Percentiles rank a stretch among this genome's conserved stretches.
phyloP scores from a whole-genome alignment of 2,888 invertebrate genomes.

The Aphelenchoides bicaudatus region DNA sequence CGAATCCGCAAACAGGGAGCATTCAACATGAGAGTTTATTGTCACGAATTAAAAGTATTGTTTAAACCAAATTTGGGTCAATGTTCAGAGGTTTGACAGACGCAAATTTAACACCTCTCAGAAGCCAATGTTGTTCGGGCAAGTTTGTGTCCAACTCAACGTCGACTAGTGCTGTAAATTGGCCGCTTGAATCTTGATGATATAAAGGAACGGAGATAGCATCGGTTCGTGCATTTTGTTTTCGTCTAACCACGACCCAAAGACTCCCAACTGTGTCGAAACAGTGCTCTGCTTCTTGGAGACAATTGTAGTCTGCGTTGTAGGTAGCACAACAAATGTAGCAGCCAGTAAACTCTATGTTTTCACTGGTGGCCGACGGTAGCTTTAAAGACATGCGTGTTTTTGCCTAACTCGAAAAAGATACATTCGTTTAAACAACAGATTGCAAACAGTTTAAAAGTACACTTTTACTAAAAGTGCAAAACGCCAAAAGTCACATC shows the following conservation, averaged over 20 bases:
- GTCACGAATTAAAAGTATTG: background rate
- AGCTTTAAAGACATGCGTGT: conserved; percentile 1
- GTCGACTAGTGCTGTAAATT: conserved; percentile 16
- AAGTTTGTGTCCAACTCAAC: conserved; percentile 31
- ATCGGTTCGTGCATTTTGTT: conserved; percentile 4
- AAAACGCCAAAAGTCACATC: too few relatives aligned
- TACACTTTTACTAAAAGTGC: too few relatives aligned
- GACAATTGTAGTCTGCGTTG: conserved; percentile 22
- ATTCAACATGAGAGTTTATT: too few relatives aligned
- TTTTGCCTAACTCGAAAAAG: too few relatives aligned
- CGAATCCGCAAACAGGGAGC: background rate
- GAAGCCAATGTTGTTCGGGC: conserved; percentile 34
- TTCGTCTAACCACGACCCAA: conserved; percentile 24
- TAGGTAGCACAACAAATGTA: conserved; percentile 21
- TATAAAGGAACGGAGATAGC: conserved; percentile 6
- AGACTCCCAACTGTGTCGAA: conserved; percentile 26
- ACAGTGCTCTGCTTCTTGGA: conserved; percentile 21
- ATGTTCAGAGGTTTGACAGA: conserved; percentile 8
- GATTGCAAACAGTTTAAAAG: too few relatives aligned
- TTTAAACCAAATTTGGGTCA: background rate
- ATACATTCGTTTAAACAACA: too few relatives aligned
- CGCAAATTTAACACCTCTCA: conserved; percentile 31
- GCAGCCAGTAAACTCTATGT: conserved; percentile 27
- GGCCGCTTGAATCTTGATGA: background rate
- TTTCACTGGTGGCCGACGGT: background rate